A percentile compares a stretch with the other conserved stretches of the same genome.
These are phyloP conservation scores for Nansenia antarctica DNA, from an alignment of 2,113 vertebrate species.

Conservation along the genomic window DNA sequence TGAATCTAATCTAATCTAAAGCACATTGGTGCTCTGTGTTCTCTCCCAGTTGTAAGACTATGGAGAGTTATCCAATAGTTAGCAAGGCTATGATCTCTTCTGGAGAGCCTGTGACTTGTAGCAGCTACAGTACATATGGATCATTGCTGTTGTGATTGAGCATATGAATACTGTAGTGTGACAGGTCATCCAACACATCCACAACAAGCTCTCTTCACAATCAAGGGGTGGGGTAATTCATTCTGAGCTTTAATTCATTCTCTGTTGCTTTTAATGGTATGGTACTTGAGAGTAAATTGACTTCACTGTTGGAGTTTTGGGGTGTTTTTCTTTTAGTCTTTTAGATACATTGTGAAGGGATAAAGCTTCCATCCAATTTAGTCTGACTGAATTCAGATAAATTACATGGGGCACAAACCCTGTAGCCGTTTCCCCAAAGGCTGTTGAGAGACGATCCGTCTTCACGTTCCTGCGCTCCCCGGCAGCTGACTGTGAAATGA, in stretches of 20 bases:
- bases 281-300: slow-evolving; percentile 47
- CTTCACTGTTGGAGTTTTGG: slow-evolving; percentile 23
- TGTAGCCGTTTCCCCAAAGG: slow-evolving; percentile 47
- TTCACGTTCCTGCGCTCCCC: slow-evolving; percentile 38
- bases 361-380: slow-evolving; percentile 40
- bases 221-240: slow-evolving; percentile 33
- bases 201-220: slow-evolving; percentile 25
- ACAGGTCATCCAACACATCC: slow-evolving; percentile 55
- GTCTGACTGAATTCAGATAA: slow-evolving; percentile 59
- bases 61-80: slow-evolving; percentile 32
- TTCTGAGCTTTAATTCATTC: slow-evolving; percentile 41
- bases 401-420: slow-evolving; percentile 44
- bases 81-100: too few relatives aligned
- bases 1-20: background rate
- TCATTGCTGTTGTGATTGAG: slow-evolving; percentile 58
- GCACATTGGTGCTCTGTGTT: too few relatives aligned
- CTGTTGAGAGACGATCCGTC: slow-evolving; percentile 62
- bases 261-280: slow-evolving; percentile 43
- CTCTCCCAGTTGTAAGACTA: slow-evolving; percentile 26
- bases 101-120: slow-evolving; percentile 45
- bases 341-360: slow-evolving; percentile 27
- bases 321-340: slow-evolving; percentile 29
- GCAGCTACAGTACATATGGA: slow-evolving; percentile 26
- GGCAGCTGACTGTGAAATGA: slow-evolving; percentile 66
- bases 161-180: slow-evolving; percentile 32